A percentile compares a stretch with the other conserved stretches of the same genome.
These are phyloP conservation scores for Austrolebias charrua DNA, from an alignment of 2,797 vertebrate species.

Conservation along the genomic window DNA sequence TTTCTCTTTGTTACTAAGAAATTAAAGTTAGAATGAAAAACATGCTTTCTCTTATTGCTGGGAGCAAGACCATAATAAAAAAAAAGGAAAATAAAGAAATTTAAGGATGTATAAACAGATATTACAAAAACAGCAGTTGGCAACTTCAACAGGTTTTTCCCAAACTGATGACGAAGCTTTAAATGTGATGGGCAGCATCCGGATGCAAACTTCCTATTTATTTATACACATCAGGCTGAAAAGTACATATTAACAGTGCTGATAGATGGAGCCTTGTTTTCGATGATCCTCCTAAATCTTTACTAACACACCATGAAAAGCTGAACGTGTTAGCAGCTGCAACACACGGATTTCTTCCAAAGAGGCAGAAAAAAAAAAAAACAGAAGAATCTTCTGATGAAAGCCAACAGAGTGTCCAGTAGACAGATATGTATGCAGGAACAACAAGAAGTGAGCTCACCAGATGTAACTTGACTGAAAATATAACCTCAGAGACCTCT, in stretches of 20 bases:
- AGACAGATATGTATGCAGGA: conserved; percentile 33
- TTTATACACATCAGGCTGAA: conserved; percentile 25
- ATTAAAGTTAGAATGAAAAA: too few relatives aligned
- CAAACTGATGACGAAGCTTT: too few relatives aligned
- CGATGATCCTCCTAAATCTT: conserved; percentile 36
- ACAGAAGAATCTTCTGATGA: conserved; percentile 34
- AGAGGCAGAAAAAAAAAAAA: conserved; percentile 36
- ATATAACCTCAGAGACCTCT: conserved; percentile 1
- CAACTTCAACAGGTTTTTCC: too few relatives aligned
- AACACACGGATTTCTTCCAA: conserved; percentile 31
- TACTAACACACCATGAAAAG: conserved; percentile 50
- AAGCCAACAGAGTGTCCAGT: conserved; percentile 30
- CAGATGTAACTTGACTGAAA: not conserved
- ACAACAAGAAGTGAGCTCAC: conserved; percentile 16
- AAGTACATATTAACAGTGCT: conserved; percentile 29
- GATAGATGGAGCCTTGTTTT: conserved; percentile 20
- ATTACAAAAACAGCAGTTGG: too few relatives aligned
- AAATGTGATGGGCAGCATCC: not conserved
- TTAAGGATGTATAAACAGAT: too few relatives aligned
- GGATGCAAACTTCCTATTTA: conserved; percentile 29
- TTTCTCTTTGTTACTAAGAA: too few relatives aligned
- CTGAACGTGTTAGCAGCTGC: conserved; percentile 42
- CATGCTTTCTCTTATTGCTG: too few relatives aligned
- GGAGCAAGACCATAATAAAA: too few relatives aligned
- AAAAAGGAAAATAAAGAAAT: too few relatives aligned